Percentiles rank a stretch among this genome's conserved stretches.
Conservation (phyloP, 2,113 vertebrate species). For the Chloebia gouldiae region DNA sequence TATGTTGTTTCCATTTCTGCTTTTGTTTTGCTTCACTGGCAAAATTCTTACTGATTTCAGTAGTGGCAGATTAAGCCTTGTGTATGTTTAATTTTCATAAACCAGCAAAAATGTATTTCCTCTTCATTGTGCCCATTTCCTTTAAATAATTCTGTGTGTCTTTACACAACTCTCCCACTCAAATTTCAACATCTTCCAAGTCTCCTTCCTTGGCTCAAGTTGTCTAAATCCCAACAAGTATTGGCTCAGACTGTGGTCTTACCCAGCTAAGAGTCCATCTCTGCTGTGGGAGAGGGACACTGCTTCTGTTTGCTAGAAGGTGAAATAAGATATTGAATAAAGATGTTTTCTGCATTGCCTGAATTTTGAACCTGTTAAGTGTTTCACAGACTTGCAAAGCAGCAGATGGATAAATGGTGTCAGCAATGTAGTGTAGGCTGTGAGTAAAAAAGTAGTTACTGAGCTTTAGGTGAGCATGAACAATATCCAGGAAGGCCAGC, state of each 20-base stretch:
- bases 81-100: background rate
- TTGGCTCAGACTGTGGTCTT: background rate
- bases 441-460: background rate
- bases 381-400: background rate
- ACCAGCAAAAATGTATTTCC: background rate
- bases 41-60: conserved; percentile 40
- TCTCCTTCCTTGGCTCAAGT: background rate
- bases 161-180: background rate
- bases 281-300: background rate
- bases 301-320: background rate
- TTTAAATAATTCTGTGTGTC: background rate
- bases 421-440: background rate
- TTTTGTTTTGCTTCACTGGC: conserved; percentile 47
- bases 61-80: background rate
- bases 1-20: conserved; percentile 38
- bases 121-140: background rate
- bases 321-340: background rate
- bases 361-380: background rate
- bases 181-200: background rate
- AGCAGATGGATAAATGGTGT: background rate
- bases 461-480: background rate
- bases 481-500: background rate
- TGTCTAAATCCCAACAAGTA: background rate
- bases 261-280: background rate
- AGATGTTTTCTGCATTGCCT: background rate